Evolutionary conservation across 2,113 vertebrate genomes (phyloP), one percentile per base, ranked within the genome.

Genomic region (Coptodon bakossiorum): DNA sequence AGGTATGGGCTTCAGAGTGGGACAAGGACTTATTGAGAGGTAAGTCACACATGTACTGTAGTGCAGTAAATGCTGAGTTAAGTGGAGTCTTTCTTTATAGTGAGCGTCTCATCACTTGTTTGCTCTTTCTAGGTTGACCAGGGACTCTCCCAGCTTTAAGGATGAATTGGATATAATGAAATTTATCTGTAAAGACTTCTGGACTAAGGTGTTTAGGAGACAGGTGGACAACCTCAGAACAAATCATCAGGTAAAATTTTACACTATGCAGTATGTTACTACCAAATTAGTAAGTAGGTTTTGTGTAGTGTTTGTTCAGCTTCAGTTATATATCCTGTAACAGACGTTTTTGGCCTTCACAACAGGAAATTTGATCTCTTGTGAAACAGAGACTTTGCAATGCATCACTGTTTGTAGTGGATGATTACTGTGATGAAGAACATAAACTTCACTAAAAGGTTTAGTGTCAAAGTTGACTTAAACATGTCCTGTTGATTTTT

Each of bases 141-240:
- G 91, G 83, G 98, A 98, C 87, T 96, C 90, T 1, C 96, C 96
- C 56, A 94, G 96, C 91, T 97, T 98, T 86, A 97, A 97, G 87
- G 97, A 98, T 82, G 97, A 98, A 83, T 89, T 98, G 90, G 97
- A 98, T 27, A 71, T 96, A 7, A 96, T 98, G 94, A 98, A 97
- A 93, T 98, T 98, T 71, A 73, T 98, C 29, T 98, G 97, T 90
- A 98, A 97, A 94, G 97, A 98, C 85, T 97, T 98, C 89, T 98
- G 98, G 98, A 97, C 91, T 4, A 95, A 96, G 4, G 88, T 97
- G 38, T 98, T 97, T 94, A 96, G 93, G 54, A 97, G 97, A 89
- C 97, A 98, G 93, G 94, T 97, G 10, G 97, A 97, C 92, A 97
- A 98, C 90, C 96, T 98, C 29, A 92, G 97, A 89, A 97, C 98